Evolutionary conservation across 2,113 vertebrate species (phyloP).

Genomic region (Salvelinus fontinalis): DNA sequence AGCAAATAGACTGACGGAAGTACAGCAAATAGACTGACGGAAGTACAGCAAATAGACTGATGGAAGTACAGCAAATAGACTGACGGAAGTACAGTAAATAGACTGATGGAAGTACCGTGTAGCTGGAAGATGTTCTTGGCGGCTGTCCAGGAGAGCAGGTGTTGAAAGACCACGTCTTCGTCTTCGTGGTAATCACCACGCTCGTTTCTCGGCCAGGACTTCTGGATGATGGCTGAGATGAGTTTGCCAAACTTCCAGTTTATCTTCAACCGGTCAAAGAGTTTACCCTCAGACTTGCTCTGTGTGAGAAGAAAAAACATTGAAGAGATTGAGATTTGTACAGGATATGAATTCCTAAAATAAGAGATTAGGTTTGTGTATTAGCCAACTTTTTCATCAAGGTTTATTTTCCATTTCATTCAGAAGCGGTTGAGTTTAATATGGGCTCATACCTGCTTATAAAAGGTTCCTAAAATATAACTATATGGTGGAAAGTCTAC

Average conservation of each 20-base stretch:
- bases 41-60: too few species aligned
- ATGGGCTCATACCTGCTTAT: too few species aligned
- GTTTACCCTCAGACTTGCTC: constrained; percentile 66
- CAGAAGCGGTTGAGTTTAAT: background rate
- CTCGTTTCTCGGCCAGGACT: constrained; percentile 80
- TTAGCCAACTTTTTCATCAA: background rate
- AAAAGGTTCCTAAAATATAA: background rate
- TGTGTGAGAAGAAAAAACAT: constrained; percentile 30
- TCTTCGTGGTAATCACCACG: constrained; percentile 17
- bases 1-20: too few species aligned
- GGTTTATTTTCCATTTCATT: background rate
- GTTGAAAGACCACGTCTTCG: constrained; percentile 70
- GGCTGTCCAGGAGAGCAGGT: constrained; percentile 81
- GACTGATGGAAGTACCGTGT: constrained; percentile 63
- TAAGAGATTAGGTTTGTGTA: background rate
- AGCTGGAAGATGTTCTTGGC: constrained; percentile 78
- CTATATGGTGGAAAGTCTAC: too few species aligned
- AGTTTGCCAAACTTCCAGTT: constrained; percentile 78
- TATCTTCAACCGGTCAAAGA: constrained; percentile 53
- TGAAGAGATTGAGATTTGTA: background rate
- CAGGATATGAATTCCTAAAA: constrained; percentile 1
- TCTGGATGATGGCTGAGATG: constrained; percentile 80
- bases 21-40: too few species aligned
- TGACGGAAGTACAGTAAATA: background rate
- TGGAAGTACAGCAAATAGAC: background rate